phyloP scores from a whole-genome alignment of 2,797 vertebrate genomes.

The Vultur gryphus region DNA sequence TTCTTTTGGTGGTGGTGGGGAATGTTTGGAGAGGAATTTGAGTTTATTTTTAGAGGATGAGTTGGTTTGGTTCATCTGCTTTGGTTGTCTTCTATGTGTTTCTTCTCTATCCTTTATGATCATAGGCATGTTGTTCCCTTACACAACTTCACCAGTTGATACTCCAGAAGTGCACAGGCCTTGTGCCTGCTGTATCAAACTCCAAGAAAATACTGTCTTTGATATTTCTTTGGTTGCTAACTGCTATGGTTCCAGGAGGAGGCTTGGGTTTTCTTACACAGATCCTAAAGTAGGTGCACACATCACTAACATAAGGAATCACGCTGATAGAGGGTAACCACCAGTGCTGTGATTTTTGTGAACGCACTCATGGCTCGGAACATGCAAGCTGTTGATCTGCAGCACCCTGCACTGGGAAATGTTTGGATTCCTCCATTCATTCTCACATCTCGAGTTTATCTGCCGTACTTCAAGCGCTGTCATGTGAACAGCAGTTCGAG shows the following conservation, averaged over 20 bases:
- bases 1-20: background rate
- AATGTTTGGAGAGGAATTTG: background rate
- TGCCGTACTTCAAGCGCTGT: background rate
- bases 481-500: background rate
- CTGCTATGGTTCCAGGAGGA: background rate
- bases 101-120: background rate
- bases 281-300: background rate
- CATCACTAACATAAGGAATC: background rate
- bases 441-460: background rate
- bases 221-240: background rate
- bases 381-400: background rate
- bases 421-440: background rate
- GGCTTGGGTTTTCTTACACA: background rate
- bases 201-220: background rate
- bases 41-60: background rate
- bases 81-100: background rate
- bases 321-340: background rate
- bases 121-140: background rate
- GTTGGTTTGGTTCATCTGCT: background rate
- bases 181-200: background rate
- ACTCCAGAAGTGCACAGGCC: background rate
- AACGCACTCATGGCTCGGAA: fast-evolving
- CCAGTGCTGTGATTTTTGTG: background rate
- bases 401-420: background rate
- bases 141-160: background rate